Evolutionary conservation across 2,888 invertebrate species (phyloP), one percentile per base, ranked within the genome.

Genomic region (Trachelus iudaicus): DNA sequence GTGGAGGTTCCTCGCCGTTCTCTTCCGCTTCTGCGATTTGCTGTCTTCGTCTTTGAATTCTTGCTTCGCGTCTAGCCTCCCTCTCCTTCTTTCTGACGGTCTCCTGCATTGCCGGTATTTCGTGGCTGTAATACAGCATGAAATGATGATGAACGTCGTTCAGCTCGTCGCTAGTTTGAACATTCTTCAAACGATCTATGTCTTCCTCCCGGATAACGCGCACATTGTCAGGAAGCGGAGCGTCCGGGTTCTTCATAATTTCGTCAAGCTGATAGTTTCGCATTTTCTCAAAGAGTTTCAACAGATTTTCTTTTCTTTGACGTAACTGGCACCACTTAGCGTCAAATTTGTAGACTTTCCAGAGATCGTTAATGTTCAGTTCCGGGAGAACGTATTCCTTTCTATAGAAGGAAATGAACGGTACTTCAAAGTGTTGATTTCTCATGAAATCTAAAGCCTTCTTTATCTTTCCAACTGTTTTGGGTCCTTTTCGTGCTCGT

Each of bases 371-470:
- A 76, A 98, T 97, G 84, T 95, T 97, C 34, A 99, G 92, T 88
- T 99, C 98, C 0, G 98, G 98, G 87, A 97, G 96, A 0, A 99
- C 98, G 87, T 98, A 98, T 91, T 99, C 99, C 91, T 99, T 99
- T 35, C 99, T 94, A 90, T 99, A 99, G 92, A 98, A 99, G 0
- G 98, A 98, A 86, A 99, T 99, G 91, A 99, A 99, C 0, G 99
- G 99, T 71, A 99, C 98, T 93, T 99, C 99, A 83, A 98, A 93
- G 75, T 97, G 96, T 88, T 98, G 97, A 90, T 98, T 98, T 69
- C 99, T 93, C 95, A 99, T 98, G 89, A 98, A 98, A 88, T 98
- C 98, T 34, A 99, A 92, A 0, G 98, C 98, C 91, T 98, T 98
- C 73, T 96, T 95, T 76, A 99, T 99, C 92, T 98, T 98, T n/a